Evolutionary conservation across 1,140 invertebrate species (phyloP).

Genomic region (Trichogramma pretiosum): DNA sequence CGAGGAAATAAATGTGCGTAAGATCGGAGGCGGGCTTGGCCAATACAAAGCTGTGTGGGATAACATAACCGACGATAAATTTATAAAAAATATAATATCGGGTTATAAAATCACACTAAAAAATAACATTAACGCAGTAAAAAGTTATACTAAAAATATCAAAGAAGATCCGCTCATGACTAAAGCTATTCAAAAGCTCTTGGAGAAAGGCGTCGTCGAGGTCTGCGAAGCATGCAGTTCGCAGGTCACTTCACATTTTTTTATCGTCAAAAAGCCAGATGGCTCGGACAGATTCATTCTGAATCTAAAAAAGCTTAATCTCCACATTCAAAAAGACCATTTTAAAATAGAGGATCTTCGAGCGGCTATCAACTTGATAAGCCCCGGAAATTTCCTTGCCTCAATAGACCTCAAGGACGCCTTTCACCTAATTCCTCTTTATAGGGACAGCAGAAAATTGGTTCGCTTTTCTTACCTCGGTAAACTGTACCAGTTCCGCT

Average conservation of each 20-base stretch:
- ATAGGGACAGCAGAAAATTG: slow-evolving; percentile 5
- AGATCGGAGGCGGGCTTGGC: neutral
- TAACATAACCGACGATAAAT: neutral
- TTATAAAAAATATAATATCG: neutral
- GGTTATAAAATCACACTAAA: slow-evolving; percentile 2
- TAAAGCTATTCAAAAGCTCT: neutral
- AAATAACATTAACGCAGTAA: neutral
- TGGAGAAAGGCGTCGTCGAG: neutral
- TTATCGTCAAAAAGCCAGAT: neutral
- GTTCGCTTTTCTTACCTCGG: slow-evolving; percentile 7
- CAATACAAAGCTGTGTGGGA: neutral
- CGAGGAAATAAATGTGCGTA: neutral
- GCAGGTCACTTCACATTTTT: neutral
- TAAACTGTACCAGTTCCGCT: slow-evolving; percentile 13
- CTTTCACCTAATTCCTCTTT: slow-evolving; percentile 12
- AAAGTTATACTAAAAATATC: neutral
- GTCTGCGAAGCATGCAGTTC: neutral
- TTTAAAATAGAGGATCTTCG: slow-evolving; percentile 8
- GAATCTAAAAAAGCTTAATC: slow-evolving; percentile 3
- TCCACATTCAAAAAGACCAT: neutral
- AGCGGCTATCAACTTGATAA: slow-evolving; percentile 3
- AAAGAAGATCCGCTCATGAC: neutral
- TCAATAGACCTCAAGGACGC: slow-evolving; percentile 14
- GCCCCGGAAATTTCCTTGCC: slow-evolving; percentile 6
- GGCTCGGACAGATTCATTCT: slow-evolving; percentile 1